These are phyloP conservation scores for Garra rufa DNA, from an alignment of 2,113 vertebrate genomes.

Conservation along the genomic window DNA sequence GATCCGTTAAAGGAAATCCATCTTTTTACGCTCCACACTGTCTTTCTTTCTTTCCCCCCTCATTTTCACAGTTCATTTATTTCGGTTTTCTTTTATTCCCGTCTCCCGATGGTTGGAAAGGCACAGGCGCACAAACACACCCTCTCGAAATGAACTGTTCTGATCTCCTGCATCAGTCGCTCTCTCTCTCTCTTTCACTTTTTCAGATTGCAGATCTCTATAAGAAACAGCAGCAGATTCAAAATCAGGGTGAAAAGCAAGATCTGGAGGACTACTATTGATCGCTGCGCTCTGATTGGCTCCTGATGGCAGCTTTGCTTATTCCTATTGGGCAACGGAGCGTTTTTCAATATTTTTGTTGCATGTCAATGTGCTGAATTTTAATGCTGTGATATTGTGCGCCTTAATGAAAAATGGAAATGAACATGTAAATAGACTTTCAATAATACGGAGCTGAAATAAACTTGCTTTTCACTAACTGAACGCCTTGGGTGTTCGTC, in stretches of 20 bases:
- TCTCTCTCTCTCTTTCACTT: constrained; percentile 9
- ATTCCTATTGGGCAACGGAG: not conserved
- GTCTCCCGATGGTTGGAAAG: not conserved
- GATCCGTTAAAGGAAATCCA: constrained; percentile 44
- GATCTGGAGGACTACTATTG: constrained; percentile 84
- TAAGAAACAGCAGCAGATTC: constrained; percentile 89
- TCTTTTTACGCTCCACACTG: constrained; percentile 10
- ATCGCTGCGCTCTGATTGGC: constrained; percentile 44
- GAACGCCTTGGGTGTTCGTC: constrained; percentile 3
- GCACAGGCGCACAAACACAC: constrained; percentile 1
- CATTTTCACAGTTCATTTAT: constrained; percentile 37
- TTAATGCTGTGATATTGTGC: constrained; percentile 34
- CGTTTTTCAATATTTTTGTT: not conserved
- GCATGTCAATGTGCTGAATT: constrained; percentile 10
- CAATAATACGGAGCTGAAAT: constrained; percentile 27
- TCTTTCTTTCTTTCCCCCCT: constrained; percentile 23
- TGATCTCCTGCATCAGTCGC: not conserved
- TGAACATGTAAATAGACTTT: constrained; percentile 49
- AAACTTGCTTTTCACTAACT: constrained; percentile 33
- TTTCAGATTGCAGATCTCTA: constrained; percentile 87
- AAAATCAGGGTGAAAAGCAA: constrained; percentile 82
- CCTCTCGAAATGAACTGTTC: not conserved
- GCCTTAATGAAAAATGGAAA: constrained; percentile 25
- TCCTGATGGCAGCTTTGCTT: not conserved
- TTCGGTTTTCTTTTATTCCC: constrained; percentile 29